Evolutionary conservation across 2,797 vertebrate species (phyloP).

Genomic region (Okamejei kenojei): DNA sequence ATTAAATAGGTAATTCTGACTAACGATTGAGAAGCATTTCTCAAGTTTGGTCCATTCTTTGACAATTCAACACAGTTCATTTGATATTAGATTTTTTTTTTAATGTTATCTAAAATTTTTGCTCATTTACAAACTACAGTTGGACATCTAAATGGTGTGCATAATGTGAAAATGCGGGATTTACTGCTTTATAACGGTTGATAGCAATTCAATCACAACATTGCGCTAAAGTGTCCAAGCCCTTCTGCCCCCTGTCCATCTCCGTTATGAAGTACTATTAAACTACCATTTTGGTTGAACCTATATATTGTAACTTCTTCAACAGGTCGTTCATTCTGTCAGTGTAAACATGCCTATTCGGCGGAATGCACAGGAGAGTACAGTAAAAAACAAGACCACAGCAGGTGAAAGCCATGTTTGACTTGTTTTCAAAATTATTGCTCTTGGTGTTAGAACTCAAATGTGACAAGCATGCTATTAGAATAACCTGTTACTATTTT

Average conservation of each 20-base stretch:
- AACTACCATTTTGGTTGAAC: neutral
- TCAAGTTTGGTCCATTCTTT: neutral
- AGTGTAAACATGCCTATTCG: constrained; percentile 81
- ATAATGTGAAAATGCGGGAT: neutral
- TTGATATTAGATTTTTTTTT: neutral
- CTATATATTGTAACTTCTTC: neutral
- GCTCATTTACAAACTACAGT: neutral
- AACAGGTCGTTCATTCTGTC: neutral
- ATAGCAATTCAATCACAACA: neutral
- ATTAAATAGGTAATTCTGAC: neutral
- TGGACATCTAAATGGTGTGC: neutral
- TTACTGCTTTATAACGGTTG: neutral
- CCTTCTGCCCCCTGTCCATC: neutral
- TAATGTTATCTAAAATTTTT: too few relatives aligned
- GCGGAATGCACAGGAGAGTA: constrained; percentile 76
- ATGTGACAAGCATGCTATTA: neutral
- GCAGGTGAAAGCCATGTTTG: constrained; percentile 57
- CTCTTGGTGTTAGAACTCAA: neutral
- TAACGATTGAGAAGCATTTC: neutral
- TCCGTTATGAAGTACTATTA: neutral
- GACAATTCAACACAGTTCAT: neutral
- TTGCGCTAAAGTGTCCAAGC: neutral
- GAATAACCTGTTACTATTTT: too few relatives aligned
- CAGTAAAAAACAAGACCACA: constrained; percentile 70
- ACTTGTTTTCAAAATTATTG: neutral